Evolutionary conservation across 2,888 invertebrate genomes (phyloP).

Genomic region (Griposia aprilina): DNA sequence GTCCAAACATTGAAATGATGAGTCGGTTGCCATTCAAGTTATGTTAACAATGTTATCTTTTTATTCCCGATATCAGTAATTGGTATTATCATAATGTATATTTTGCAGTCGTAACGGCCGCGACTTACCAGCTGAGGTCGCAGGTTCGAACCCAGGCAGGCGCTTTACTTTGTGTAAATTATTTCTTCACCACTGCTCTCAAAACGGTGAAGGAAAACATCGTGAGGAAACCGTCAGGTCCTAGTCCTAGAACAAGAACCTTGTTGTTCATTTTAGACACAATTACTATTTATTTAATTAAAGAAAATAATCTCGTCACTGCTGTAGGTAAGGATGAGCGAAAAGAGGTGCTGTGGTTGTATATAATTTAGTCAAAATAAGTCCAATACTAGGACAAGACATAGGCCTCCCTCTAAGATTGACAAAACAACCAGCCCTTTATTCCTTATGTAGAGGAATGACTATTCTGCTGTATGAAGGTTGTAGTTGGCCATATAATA

Average conservation of each 20-base stretch:
- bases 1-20: conserved; percentile 18
- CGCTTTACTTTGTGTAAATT: no score
- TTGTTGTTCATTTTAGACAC: neutral
- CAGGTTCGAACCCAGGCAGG: no score
- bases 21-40: conserved; percentile 11
- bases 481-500: neutral
- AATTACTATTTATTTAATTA: neutral
- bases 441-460: neutral
- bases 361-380: neutral
- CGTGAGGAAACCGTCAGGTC: no score
- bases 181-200: no score
- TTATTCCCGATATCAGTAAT: neutral
- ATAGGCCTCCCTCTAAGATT: neutral
- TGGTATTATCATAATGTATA: conserved; percentile 1
- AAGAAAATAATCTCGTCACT: neutral
- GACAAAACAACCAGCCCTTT: neutral
- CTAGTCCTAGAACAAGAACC: no score
- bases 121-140: no score
- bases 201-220: no score
- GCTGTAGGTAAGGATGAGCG: neutral
- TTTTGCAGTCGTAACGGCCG: neutral
- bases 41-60: conserved; percentile 21
- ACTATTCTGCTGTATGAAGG: neutral
- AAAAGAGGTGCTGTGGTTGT: neutral
- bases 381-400: neutral